These are phyloP conservation scores for Microctonus hyperodae DNA, from an alignment of 2,888 invertebrate species.

Conservation along the genomic window DNA sequence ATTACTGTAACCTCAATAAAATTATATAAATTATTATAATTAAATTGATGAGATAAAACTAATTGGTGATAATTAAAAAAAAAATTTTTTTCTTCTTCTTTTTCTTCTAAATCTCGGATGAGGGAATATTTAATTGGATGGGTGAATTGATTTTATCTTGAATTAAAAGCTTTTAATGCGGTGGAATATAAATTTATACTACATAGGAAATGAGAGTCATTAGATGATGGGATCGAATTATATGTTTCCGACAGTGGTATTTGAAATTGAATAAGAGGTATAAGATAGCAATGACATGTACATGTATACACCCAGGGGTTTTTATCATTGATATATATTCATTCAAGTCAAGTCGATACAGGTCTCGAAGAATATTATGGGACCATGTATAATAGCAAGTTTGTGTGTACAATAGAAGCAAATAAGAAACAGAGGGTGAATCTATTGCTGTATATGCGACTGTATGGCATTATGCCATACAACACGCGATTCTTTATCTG, in stretches of 20 bases:
- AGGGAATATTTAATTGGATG: neutral
- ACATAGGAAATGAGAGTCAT: conserved; percentile 32
- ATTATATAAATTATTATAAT: neutral
- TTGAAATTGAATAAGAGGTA: conserved; percentile 27
- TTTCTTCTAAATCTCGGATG: neutral
- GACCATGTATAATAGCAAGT: conserved; percentile 36
- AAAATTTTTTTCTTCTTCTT: no score
- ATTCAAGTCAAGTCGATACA: conserved; percentile 43
- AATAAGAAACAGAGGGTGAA: conserved; percentile 42
- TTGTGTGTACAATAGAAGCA: conserved; percentile 29
- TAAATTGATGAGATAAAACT: neutral
- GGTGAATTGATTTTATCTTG: neutral
- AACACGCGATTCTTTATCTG: conserved; percentile 55
- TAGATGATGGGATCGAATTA: conserved; percentile 34
- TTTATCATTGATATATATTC: conserved; percentile 61
- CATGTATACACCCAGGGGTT: conserved; percentile 39
- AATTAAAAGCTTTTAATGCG: neutral
- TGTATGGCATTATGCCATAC: conserved; percentile 56
- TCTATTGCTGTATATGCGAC: conserved; percentile 45
- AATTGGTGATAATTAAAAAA: neutral
- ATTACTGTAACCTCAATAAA: neutral
- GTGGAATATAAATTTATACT: neutral
- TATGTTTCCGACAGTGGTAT: neutral
- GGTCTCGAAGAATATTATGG: conserved; percentile 38
- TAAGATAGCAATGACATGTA: conserved; percentile 24